These are phyloP conservation scores for Subanguina moxae DNA, from an alignment of 1,140 invertebrate genomes.

Conservation along the genomic window DNA sequence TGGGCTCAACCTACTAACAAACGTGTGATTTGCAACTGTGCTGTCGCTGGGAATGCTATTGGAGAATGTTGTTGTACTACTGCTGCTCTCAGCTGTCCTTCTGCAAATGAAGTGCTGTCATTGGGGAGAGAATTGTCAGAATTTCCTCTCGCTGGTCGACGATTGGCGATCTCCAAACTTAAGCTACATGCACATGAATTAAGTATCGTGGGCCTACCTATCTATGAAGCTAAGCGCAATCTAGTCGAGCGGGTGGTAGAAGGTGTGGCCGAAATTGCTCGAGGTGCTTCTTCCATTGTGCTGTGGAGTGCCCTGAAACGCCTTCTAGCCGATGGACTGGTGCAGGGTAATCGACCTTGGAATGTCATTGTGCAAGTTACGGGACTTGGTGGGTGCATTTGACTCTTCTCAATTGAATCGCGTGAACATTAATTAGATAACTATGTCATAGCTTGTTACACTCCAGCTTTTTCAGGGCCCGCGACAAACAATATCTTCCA, in stretches of 20 bases:
- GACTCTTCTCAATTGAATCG: too few species aligned
- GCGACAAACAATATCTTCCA: slow-evolving; percentile 47
- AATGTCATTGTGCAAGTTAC: slow-evolving; percentile 33
- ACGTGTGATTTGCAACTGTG: slow-evolving; percentile 9
- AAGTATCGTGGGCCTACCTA: slow-evolving; percentile 49
- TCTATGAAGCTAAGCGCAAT: slow-evolving; percentile 50
- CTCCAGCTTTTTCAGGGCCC: slow-evolving; percentile 15
- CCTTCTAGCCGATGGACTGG: slow-evolving; percentile 48
- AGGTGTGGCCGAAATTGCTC: slow-evolving; percentile 52
- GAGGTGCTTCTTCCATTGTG: slow-evolving; percentile 40
- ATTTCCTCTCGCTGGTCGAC: slow-evolving; percentile 3
- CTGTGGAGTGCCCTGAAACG: slow-evolving; percentile 37
- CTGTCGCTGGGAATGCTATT: background rate
- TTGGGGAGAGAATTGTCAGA: background rate
- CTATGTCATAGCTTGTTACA: too few species aligned
- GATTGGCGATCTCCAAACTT: background rate
- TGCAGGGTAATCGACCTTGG: slow-evolving; percentile 36
- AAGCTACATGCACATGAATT: slow-evolving; percentile 24
- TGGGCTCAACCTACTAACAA: slow-evolving; percentile 6
- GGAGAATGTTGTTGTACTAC: too few species aligned
- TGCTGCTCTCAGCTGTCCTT: too few species aligned
- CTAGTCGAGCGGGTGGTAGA: slow-evolving; percentile 56
- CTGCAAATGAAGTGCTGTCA: too few species aligned
- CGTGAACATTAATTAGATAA: too few species aligned
- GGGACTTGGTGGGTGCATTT: slow-evolving; percentile 33